Conservation (phyloP, 2,113 vertebrate species). For the Nesoenas mayeri region DNA sequence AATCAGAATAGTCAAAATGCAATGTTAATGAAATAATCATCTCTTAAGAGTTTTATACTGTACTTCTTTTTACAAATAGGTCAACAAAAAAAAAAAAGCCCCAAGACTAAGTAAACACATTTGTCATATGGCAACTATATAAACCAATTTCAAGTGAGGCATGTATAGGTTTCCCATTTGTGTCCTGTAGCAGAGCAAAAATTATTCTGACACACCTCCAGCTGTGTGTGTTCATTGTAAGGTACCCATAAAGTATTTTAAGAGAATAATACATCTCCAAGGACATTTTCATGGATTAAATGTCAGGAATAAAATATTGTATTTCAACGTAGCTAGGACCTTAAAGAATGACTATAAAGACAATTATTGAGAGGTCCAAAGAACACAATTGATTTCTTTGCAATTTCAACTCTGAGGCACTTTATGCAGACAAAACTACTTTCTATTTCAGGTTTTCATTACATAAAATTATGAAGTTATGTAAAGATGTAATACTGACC, state of each 20-base stretch:
- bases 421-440: neutral
- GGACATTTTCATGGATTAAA: slow-evolving; percentile 73
- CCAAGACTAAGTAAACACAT: rapidly evolving
- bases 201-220: neutral
- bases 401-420: neutral
- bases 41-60: neutral
- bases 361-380: slow-evolving; percentile 51
- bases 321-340: slow-evolving; percentile 56
- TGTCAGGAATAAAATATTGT: slow-evolving; percentile 77
- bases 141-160: neutral
- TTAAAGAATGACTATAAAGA: slow-evolving; percentile 57
- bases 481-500: neutral
- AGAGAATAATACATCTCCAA: slow-evolving; percentile 73
- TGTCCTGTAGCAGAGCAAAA: neutral
- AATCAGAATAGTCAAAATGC: neutral
- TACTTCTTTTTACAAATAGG: rapidly evolving
- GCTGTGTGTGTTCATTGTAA: neutral
- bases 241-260: slow-evolving; percentile 56
- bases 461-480: neutral
- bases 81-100: neutral
- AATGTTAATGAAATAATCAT: neutral
- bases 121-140: neutral
- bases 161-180: neutral
- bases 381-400: slow-evolving; percentile 42
- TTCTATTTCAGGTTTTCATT: neutral